Evolutionary conservation across 2,888 invertebrate species (phyloP), one percentile per base, ranked within the genome.

Genomic region (Deroplatys truncata): DNA sequence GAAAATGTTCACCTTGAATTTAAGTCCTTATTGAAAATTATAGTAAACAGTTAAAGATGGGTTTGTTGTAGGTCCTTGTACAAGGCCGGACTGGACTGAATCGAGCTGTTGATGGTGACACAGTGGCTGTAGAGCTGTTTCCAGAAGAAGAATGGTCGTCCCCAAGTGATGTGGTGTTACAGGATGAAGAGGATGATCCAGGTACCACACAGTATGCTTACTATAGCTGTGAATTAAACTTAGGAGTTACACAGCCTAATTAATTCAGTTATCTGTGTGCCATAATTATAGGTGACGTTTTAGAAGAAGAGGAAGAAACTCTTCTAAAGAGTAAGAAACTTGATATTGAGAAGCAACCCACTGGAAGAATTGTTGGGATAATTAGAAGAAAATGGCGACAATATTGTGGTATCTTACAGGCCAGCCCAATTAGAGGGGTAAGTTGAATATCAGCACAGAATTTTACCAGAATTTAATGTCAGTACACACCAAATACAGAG

Each of bases 301-400:
- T 90, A 56, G 89, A 89, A 15, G 89, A 89, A 10, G 90, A 90
- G 28, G 89, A 89, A 10, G 90, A 86, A 2, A 31, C 82, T 16
- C 16, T 84, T 25, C 28, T 87, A 10, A 86, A 82, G 28, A 49
- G 25, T 25, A 84, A 35, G 9, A 82, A 88, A 15, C 89, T 89
- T 85, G 92, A 93, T 28, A 91, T 92, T 83, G 92, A 92, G 85
- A 92, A 91, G 89, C 91, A 92, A 90, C 96, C 97, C 2, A 98
- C 98, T 0, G 98, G 97, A 0, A 94, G 94, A 91, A 95, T 98
- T 89, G 98, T 99, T n/a, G 99, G 99, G 1, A 98, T 99, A 91
- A 97, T 99, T 90, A 96, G 98, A 91, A 95, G 99, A 89, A 99
- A 99, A 93, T 99, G 99, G 99, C 95, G 99, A 84, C 99, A 99